Evolutionary conservation across 35 echinoderm and acorn worm species (phyloP).

Genomic region (Anneissia japonica): DNA sequence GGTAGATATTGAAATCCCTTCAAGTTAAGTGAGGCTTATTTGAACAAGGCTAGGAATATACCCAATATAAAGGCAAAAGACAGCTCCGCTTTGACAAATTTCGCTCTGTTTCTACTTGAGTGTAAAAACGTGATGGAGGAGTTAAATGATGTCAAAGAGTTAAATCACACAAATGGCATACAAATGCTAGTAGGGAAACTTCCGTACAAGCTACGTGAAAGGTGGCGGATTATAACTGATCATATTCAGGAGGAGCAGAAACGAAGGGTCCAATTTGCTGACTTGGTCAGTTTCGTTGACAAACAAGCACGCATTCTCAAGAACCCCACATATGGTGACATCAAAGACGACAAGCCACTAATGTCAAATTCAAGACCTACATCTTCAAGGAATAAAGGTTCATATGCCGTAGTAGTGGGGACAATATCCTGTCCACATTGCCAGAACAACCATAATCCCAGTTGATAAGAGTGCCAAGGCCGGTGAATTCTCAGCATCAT

Average conservation of each 20-base stretch:
- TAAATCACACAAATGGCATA: not conserved
- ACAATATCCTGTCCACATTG: too few species aligned
- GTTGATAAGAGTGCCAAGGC: too few species aligned
- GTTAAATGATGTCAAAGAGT: not conserved
- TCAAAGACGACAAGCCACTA: too few species aligned
- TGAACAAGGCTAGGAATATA: not conserved
- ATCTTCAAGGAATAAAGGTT: too few species aligned
- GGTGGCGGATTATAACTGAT: not conserved
- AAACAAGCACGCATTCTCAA: not conserved
- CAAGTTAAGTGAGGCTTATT: not conserved
- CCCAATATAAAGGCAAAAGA: not conserved
- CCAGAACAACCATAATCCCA: too few species aligned
- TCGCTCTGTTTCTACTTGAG: not conserved
- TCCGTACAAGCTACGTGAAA: constrained; percentile 14
- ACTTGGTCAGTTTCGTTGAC: not conserved
- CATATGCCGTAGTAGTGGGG: too few species aligned
- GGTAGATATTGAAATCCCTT: not conserved
- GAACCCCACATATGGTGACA: not conserved
- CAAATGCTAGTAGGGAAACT: not conserved
- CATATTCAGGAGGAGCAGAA: not conserved
- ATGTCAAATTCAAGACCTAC: too few species aligned
- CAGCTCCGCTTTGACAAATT: not conserved
- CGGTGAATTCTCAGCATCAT: too few species aligned
- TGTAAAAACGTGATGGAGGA: not conserved
- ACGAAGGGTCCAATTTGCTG: not conserved